These are phyloP conservation scores for Phylloscopus collybita DNA, from an alignment of 2,797 vertebrate genomes.

Conservation along the genomic window DNA sequence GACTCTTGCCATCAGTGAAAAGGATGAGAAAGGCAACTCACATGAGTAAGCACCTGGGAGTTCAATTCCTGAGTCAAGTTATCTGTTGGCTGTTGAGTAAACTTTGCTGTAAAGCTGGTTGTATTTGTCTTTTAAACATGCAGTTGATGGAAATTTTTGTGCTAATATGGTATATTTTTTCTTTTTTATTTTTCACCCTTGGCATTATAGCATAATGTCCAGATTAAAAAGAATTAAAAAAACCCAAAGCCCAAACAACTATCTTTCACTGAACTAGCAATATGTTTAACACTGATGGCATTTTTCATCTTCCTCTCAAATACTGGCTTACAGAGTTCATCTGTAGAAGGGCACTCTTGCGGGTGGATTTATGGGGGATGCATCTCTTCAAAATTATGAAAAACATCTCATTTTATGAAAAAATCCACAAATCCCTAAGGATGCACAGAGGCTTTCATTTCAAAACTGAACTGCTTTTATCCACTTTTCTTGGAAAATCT, in stretches of 20 bases:
- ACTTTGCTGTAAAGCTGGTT: background rate
- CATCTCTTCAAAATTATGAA: slow-evolving; percentile 26
- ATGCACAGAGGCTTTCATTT: slow-evolving; percentile 4
- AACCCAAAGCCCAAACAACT: fast-evolving
- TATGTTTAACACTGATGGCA: background rate
- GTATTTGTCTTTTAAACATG: background rate
- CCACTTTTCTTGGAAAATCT: slow-evolving; percentile 41
- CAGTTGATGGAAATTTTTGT: background rate
- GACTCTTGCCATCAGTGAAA: background rate
- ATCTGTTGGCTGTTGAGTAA: background rate
- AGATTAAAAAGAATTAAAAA: background rate
- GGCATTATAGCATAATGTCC: background rate
- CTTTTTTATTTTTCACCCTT: background rate
- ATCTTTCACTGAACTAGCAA: background rate
- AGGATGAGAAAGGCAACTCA: background rate
- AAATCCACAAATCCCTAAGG: slow-evolving; percentile 28
- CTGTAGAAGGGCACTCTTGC: background rate
- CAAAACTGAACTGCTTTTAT: slow-evolving; percentile 48
- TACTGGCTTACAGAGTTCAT: background rate
- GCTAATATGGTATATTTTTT: background rate
- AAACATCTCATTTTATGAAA: slow-evolving; percentile 43
- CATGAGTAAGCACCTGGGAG: background rate
- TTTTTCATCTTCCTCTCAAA: slow-evolving; percentile 26
- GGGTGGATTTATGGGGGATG: background rate
- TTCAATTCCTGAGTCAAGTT: background rate